Base-by-base conservation (phyloP, 2,113 vertebrate genomes). In the Nesoenas mayeri region DNA sequence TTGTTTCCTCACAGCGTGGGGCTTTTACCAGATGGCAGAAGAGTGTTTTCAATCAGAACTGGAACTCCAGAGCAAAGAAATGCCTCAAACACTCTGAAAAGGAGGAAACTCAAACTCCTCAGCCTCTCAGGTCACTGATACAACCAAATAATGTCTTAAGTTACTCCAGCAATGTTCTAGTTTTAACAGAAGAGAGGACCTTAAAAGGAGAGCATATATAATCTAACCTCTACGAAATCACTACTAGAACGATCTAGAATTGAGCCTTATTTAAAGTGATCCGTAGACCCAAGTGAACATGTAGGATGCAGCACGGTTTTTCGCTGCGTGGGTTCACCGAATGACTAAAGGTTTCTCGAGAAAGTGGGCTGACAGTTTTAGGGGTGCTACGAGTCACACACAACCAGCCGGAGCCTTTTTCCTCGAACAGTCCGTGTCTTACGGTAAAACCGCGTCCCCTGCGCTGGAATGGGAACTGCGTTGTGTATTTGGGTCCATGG, bases 1-100 rank as follows among this genome's bases (percentile, higher is more conserved):
- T 93, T 89, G 95, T 77, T 91, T 79, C 88, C 34, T 72, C 85
- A 9, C 77, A 62, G 93, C 75, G 3, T 25, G 91, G 71, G 66
- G 77, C 57, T 22, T 78, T 74, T 57, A 48, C 72, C 93, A 83
- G 66, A 65, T 69, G 80, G 84, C 71, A 85, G 80, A 75, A 8
- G 58, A 65, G 51, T 62, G 91, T 79, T 94, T 85, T 62, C 75
- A 42, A 42, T 88, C 74, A 42, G 48, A 57, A 44, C 11, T 58
- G 31, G 15, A 51, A 38, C 64, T 87, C 51, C 28, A 29, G 20
- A 78, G 58, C 64, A 57, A 79, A 94, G 40, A 64, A 88, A 54
- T n/a, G 70, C 66, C 64, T 60, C 1, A 28, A 77, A 44, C 18
- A 25, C 17, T 10, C 60, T 11, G 6, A 80, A 69, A 72, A 56